These are phyloP conservation scores for Ephydatia muelleri DNA, from an alignment of 37 sponge, comb jelly and placozoan genomes.

Conservation along the genomic window DNA sequence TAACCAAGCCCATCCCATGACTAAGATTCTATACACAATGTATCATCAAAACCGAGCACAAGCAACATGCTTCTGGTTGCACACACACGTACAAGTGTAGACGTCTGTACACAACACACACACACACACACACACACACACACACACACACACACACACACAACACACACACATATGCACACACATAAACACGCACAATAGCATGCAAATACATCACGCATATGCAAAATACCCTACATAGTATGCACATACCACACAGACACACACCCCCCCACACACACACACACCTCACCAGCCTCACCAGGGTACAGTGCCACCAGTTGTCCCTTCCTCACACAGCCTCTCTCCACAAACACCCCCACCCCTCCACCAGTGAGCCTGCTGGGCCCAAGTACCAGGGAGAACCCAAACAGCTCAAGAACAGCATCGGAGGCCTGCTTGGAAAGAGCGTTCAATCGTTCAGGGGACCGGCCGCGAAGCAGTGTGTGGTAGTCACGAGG, in stretches of 20 bases:
- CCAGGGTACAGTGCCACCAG: conserved; percentile 82
- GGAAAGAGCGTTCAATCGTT: background rate
- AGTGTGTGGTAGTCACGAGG: background rate
- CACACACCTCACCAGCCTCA: conserved; percentile 7
- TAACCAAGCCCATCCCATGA: background rate
- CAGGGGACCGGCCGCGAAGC: background rate
- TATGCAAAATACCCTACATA: no score
- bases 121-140: conserved; percentile 8
- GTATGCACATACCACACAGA: conserved; percentile 7
- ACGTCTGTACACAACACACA: background rate
- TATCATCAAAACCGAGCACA: background rate
- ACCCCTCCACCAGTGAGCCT: conserved; percentile 39
- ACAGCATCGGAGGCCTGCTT: conserved; percentile 15
- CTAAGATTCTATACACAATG: background rate
- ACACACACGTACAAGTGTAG: background rate
- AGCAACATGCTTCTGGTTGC: background rate
- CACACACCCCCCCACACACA: conserved; percentile 15
- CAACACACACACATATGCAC: background rate
- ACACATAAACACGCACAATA: no score
- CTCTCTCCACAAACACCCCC: conserved; percentile 72
- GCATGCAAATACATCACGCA: no score
- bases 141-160: background rate
- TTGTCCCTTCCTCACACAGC: conserved; percentile 37
- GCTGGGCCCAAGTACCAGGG: conserved; percentile 41
- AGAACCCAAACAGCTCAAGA: conserved; percentile 40